Conservation (phyloP, 2,888 invertebrate genomes). For the Cryptocephalus primarius region DNA sequence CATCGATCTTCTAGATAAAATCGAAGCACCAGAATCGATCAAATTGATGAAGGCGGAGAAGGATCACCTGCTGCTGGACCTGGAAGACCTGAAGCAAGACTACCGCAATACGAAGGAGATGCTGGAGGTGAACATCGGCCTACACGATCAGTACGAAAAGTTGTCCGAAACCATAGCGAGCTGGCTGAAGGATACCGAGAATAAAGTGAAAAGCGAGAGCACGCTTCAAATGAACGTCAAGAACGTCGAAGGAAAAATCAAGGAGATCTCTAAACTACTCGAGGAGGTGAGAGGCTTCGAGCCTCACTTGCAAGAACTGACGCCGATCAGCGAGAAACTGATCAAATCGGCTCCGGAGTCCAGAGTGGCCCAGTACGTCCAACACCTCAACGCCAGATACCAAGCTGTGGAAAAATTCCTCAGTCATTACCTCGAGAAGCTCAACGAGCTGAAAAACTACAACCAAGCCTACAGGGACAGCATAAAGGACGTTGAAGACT, state of each 20-base stretch:
- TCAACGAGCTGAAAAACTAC: slow-evolving; percentile 59
- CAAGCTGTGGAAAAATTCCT: slow-evolving; percentile 64
- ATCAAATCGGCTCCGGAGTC: slow-evolving; percentile 72
- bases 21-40: slow-evolving; percentile 62
- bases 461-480: slow-evolving; percentile 57
- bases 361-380: slow-evolving; percentile 68
- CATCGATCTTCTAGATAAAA: slow-evolving; percentile 56
- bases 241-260: slow-evolving; percentile 57
- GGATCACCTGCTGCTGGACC: slow-evolving; percentile 56
- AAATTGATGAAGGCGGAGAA: slow-evolving; percentile 57
- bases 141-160: slow-evolving; percentile 74
- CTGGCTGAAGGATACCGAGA: slow-evolving; percentile 74
- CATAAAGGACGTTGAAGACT: slow-evolving; percentile 59
- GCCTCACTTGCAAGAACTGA: slow-evolving; percentile 54
- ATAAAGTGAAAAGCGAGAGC: slow-evolving; percentile 60
- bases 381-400: slow-evolving; percentile 66
- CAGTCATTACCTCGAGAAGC: slow-evolving; percentile 56
- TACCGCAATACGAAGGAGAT: slow-evolving; percentile 56
- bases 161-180: slow-evolving; percentile 61
- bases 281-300: slow-evolving; percentile 54
- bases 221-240: slow-evolving; percentile 58
- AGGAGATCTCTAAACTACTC: slow-evolving; percentile 52
- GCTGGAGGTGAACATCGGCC: slow-evolving; percentile 57
- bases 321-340: slow-evolving; percentile 59
- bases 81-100: slow-evolving; percentile 57